Base-by-base conservation (phyloP, 1,140 invertebrate species). In the Helicorthomorpha holstii region DNA sequence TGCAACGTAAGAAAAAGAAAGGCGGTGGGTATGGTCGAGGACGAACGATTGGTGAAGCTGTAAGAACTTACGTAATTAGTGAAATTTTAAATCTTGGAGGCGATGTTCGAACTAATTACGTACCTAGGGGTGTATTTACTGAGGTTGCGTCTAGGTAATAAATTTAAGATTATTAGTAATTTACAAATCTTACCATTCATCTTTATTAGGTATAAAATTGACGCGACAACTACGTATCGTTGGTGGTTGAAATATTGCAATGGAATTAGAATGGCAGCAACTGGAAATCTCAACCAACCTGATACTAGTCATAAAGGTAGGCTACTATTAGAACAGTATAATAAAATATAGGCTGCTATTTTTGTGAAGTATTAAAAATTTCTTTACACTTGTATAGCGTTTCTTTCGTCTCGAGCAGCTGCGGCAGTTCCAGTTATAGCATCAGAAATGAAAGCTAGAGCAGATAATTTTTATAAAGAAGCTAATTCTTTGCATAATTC, bases 131-230 rank as follows among this genome's bases (percentile, higher is more conserved):
- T 26, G 50, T 51, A 24, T 51, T 44, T 23, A 10, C 50, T n/a
- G 50, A 51, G 22, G 50, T 51, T 3, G 50, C 50, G 45, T 51
- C 50, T 10, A 43, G 50, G 50, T 51, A 44, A 10, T 3, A 10
- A 48, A 26, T 10, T 22, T 7, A 4, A 12, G 19, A 22, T 4
- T 25, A 22, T 22, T 46, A 46, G 25, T 25, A 46, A 46, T 10
- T 46, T 46, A 46, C 19, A 46, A 21, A 22, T 10, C 7, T 22
- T 46, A 46, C 41, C 24, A 4, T 49, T 16, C 4, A 12, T 27
- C 25, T 49, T 26, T 10, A 49, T 51, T 51, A 51, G 50, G 41
- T 51, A 51, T 46, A 51, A 51, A 51, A 46, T 51, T 12, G 50
- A 51, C 45, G 50, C 27, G 3, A 44, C 50, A 29, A 45, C 41